A percentile compares a stretch with the other conserved stretches of the same genome.
Conservation (phyloP, 2,113 vertebrate species). For the Corythaeola cristata region DNA sequence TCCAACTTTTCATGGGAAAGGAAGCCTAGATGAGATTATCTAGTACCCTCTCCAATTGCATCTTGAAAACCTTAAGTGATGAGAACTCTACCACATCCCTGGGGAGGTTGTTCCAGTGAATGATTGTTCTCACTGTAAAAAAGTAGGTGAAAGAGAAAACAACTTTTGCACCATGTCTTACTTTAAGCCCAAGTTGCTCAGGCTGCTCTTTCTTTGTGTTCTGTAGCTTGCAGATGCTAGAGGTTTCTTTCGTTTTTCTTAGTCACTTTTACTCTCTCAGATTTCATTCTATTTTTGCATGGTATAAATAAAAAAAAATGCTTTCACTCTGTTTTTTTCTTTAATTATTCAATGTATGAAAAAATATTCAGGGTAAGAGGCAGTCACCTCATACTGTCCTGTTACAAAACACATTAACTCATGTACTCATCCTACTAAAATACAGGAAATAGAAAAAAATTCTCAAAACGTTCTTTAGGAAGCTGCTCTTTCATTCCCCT, state of each 20-base stretch:
- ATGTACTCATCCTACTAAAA: not conserved
- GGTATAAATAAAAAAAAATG: not conserved
- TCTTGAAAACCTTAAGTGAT: not conserved
- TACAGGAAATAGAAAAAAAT: not conserved
- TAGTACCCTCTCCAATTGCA: not conserved
- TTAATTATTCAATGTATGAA: not conserved
- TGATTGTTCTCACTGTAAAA: not conserved
- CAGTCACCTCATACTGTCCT: not conserved
- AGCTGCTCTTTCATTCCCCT: not conserved
- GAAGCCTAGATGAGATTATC: not conserved
- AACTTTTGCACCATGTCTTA: not conserved
- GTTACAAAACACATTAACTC: not conserved
- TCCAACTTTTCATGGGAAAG: not conserved
- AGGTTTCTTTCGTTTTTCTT: not conserved
- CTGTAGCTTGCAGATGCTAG: not conserved
- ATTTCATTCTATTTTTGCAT: not conserved
- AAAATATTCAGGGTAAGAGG: not conserved
- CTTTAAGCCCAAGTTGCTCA: not conserved
- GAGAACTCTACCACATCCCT: not conserved
- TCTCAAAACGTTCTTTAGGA: not conserved
- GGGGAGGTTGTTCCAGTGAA: not conserved
- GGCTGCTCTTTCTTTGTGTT: not conserved
- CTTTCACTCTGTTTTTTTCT: not conserved
- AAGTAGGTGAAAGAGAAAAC: not conserved
- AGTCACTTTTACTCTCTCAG: not conserved